phyloP scores from a whole-genome alignment of 2,113 vertebrate genomes.

The Grammatotria lemairii region DNA sequence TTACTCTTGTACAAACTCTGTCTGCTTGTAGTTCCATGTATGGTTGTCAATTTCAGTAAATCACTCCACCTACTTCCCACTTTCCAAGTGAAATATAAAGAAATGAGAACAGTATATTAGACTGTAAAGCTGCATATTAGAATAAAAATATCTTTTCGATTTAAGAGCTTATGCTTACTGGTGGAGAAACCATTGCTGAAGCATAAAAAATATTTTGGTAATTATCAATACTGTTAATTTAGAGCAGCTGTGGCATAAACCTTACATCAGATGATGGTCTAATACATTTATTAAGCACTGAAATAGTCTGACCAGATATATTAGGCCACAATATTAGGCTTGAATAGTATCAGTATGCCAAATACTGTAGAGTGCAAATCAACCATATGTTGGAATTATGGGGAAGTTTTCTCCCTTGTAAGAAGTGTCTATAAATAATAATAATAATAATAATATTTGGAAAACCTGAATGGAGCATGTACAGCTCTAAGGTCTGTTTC shows the following conservation, averaged over 20 bases:
- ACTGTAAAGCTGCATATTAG: not conserved
- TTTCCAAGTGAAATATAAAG: not conserved
- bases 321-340: not conserved
- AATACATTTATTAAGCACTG: not conserved
- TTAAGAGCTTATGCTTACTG: not conserved
- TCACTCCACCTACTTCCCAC: not conserved
- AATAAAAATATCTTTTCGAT: not conserved
- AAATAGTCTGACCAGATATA: not conserved
- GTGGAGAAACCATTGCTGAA: not conserved
- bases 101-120: not conserved
- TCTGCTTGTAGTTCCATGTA: not conserved
- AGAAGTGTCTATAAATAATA: not conserved
- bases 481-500: not conserved
- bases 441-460: not conserved
- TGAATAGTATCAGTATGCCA: not conserved
- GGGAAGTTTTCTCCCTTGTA: not conserved
- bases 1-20: not conserved
- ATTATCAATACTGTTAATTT: not conserved
- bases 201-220: not conserved
- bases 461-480: not conserved
- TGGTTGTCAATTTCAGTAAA: not conserved
- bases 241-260: not conserved
- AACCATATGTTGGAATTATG: not conserved
- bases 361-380: not conserved
- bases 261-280: not conserved